Base-by-base conservation (phyloP, 2,888 invertebrate species). In the Tenthredo amoena region DNA sequence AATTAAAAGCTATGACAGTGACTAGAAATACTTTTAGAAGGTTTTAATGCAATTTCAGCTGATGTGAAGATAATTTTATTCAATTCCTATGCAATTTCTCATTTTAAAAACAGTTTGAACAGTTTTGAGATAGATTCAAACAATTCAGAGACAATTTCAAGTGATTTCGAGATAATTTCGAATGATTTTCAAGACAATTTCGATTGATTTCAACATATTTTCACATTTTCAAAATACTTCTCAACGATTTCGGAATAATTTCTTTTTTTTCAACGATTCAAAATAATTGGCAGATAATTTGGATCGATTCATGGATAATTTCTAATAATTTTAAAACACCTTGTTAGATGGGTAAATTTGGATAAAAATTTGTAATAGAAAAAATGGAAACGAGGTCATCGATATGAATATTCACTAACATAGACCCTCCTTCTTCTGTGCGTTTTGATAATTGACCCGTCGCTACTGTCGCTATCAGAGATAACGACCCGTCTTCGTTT, bases 401-500 rank as follows among this genome's bases (percentile, higher is more conserved):
- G 12, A 0, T 72, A 2, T 6, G 15, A 55, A 18, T 9, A 55
- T 77, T 0, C 10, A 90, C 92, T 37, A 90, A 93, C 93, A 89
- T 89, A 87, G 84, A 90, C 87, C 84, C 89, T 91, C 84, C 90
- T 90, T 85, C 89, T 92, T 65, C 91, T 88, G 85, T 87, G 90
- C n/a, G 87, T 88, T 84, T 87, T 87, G 31, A 92, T 86, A 68
- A 89, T 85, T n/a, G 92, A 91, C 84, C 91, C 93, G 85, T 92
- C 90, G 82, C 92, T 93, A 86, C 90, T 91, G 10, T 93, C 92
- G 85, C 90, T 92, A 68, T 92, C 92, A 7, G 89, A 89, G 71
- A 89, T 87, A 71, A 91, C 86, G 85, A 89, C 85, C 85, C 89
- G 90, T 47, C 88, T 89, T 84, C 91, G 89, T 83, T 93, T 93